Percentiles rank a stretch among this genome's conserved stretches.
Evolutionary conservation across 2,113 vertebrate species (phyloP).

Genomic region (Poeciliopsis prolifica): DNA sequence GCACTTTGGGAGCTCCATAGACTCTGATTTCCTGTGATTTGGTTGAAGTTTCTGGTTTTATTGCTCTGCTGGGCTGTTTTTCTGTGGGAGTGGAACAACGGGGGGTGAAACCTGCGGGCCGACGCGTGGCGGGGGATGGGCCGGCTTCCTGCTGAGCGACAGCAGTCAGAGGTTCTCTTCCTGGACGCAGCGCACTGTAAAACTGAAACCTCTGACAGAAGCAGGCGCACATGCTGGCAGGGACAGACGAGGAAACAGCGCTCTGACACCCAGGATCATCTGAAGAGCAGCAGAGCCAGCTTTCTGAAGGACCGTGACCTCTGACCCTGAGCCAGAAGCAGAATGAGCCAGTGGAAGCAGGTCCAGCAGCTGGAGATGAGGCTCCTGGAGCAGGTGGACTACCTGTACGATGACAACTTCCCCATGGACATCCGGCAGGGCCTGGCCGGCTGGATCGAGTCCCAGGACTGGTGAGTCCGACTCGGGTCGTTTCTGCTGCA

Average conservation of each 20-base stretch:
- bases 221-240: conserved; percentile 40
- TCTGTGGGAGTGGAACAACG: too few relatives aligned
- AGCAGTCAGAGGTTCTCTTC: conserved; percentile 12
- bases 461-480: conserved; percentile 90
- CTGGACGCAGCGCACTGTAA: conserved; percentile 23
- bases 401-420: conserved; percentile 96
- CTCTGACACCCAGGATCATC: conserved; percentile 29
- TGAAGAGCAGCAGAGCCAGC: background rate
- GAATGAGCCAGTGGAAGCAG: conserved; percentile 97
- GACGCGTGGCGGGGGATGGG: background rate
- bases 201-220: conserved; percentile 48
- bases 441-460: conserved; percentile 93
- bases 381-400: conserved; percentile 95
- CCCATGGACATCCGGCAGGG: conserved; percentile 96
- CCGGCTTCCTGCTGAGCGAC: background rate
- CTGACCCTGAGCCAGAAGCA: conserved; percentile 42
- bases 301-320: background rate
- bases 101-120: background rate
- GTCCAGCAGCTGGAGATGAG: conserved; percentile 94
- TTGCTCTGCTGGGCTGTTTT: too few relatives aligned
- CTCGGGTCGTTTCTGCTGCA: background rate
- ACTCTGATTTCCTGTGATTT: too few relatives aligned
- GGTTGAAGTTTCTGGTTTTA: too few relatives aligned
- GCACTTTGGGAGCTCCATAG: too few relatives aligned
- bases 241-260: conserved; percentile 5